Evolutionary conservation across 2,888 invertebrate species (phyloP), one percentile per base, ranked within the genome.

Genomic region (Ceratothoa steindachneri): DNA sequence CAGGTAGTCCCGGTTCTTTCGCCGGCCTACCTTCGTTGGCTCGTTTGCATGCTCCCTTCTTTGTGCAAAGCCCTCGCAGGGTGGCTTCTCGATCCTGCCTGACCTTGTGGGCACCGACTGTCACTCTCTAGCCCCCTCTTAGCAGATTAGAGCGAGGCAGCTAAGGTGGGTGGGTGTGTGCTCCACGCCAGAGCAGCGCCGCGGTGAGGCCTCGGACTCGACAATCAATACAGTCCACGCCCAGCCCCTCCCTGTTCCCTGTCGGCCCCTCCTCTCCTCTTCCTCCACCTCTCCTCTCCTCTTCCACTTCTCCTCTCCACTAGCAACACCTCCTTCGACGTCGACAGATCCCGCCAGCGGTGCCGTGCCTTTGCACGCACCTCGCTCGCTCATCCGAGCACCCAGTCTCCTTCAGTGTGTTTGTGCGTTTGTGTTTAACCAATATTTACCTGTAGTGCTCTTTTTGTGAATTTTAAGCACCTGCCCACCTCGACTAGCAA

Each of bases 221-320:
- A 55, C 70, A 70, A 70, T 70, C 70, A 70, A 70, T 70, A 70
- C 70, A 29, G 70, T 28, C 55, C 70, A 64, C 70, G 64, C 70
- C 70, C 70, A 64, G 24, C 24, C 41, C 68, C 30, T 31, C 67
- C 31, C 67, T 60, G 60, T 60, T 60, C 60, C 60, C 60, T 60
- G 60, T 60, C 60, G 60, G 60, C 60, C 60, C 60, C 60, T 60
- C 60, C 60, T 60, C 60, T 60, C 60, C 27, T 60, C 60, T 60
- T 60, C 60, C 60, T 60, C 60, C 60, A 60, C 60, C 60, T 60
- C 60, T 60, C 60, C 60, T 60, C 60, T 24, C 27, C 60, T 60
- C 60, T 24, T 60, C 60, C 60, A 60, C 60, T 60, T 60, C 24
- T 60, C 27, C 60, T 60, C 60, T 60, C 27, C 60, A 60, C 60